phyloP scores from a whole-genome alignment of 2,888 invertebrate species.

The Caenorhabditis sinica region DNA sequence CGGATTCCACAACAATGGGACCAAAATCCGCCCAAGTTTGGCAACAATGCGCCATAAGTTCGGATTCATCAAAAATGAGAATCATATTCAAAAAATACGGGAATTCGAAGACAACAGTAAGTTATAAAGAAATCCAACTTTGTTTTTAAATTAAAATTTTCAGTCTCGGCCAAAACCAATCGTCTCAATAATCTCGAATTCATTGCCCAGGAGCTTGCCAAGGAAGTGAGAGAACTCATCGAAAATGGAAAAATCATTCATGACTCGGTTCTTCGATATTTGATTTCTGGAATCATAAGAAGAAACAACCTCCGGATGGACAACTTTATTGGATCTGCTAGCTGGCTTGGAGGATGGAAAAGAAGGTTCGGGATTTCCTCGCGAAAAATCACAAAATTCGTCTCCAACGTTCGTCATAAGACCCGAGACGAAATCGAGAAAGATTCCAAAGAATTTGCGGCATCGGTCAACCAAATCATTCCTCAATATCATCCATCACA shows the following conservation, averaged over 20 bases:
- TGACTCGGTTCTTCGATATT: constrained; percentile 1
- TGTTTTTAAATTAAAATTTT: not conserved
- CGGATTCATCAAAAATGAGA: not conserved
- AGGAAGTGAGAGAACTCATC: not conserved
- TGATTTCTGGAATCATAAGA: constrained; percentile 5
- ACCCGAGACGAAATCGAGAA: not conserved
- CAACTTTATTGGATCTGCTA: not conserved
- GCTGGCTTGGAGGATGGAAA: constrained; percentile 3
- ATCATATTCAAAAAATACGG: not conserved
- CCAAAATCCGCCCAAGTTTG: not conserved
- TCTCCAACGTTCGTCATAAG: not conserved
- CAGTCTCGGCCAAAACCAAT: not conserved
- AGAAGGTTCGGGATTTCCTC: not conserved
- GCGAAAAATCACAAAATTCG: constrained; percentile 19
- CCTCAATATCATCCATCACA: not conserved
- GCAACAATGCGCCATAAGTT: not conserved
- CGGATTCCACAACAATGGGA: constrained; percentile 2
- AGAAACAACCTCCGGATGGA: not conserved
- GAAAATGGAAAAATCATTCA: constrained; percentile 11
- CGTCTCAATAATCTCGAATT: constrained; percentile 1
- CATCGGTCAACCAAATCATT: not conserved
- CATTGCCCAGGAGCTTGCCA: constrained; percentile 4
- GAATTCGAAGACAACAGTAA: not conserved
- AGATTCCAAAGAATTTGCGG: not conserved
- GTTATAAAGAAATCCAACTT: too few species aligned